phyloP scores from a whole-genome alignment of 2,797 vertebrate genomes.

The Lepilemur ruficaudatus region DNA sequence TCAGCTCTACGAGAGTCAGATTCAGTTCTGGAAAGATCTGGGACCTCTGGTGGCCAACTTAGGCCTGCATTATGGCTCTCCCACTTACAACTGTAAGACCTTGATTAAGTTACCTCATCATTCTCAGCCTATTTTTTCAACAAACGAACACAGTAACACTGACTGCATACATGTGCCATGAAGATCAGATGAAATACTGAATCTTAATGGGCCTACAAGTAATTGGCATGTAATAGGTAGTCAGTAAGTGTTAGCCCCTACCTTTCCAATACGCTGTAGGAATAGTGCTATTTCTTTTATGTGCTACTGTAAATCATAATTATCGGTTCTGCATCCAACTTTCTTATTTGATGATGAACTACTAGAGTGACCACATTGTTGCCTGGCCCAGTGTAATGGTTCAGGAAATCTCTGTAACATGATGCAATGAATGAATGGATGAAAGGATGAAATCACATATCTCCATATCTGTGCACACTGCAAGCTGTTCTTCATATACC shows the following conservation, averaged over 20 bases:
- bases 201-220: neutral
- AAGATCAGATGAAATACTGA: neutral
- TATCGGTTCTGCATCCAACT: neutral
- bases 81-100: neutral
- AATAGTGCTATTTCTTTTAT: neutral
- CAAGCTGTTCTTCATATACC: neutral
- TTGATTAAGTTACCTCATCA: neutral
- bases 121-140: neutral
- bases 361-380: neutral
- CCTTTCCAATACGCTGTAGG: neutral
- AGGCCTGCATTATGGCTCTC: neutral
- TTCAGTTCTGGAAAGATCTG: neutral
- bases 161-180: neutral
- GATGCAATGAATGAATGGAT: neutral
- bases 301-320: neutral
- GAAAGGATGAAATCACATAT: neutral
- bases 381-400: neutral
- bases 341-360: slow-evolving; percentile 5
- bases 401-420: neutral
- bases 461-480: neutral
- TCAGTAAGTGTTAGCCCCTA: neutral
- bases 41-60: neutral
- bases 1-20: neutral
- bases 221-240: neutral
- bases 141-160: neutral